These are phyloP conservation scores for Sminthurides aquaticus DNA, from an alignment of 2,888 invertebrate genomes.

Conservation along the genomic window DNA sequence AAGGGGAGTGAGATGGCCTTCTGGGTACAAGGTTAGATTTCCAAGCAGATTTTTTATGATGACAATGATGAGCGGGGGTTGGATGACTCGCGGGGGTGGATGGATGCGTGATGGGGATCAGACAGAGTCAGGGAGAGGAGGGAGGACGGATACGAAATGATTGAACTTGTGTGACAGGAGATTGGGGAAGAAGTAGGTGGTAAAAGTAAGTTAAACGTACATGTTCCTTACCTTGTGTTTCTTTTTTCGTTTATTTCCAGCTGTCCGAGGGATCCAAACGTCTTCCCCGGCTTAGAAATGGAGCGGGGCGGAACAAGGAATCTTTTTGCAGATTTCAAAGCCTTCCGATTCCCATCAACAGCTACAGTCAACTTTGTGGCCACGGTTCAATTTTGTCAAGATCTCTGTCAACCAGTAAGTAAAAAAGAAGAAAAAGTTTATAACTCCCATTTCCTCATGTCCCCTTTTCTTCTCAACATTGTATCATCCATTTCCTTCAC, in stretches of 20 bases:
- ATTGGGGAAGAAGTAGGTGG: too few species aligned
- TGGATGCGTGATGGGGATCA: neutral
- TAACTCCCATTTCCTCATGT: conserved; percentile 10
- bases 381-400: conserved; percentile 50
- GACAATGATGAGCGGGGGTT: neutral
- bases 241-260: conserved; percentile 42
- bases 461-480: neutral
- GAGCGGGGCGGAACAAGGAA: conserved; percentile 46
- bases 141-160: neutral
- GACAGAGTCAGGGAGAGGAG: neutral
- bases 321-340: conserved; percentile 49
- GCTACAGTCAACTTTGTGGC: conserved; percentile 50
- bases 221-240: too few species aligned
- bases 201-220: too few species aligned
- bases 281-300: conserved; percentile 48
- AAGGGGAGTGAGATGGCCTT: too few species aligned
- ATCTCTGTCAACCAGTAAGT: conserved; percentile 48
- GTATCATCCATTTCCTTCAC: conserved; percentile 1
- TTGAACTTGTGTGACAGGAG: too few species aligned
- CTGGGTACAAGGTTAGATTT: too few species aligned
- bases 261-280: conserved; percentile 49
- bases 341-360: conserved; percentile 50
- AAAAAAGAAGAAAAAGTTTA: conserved; percentile 20
- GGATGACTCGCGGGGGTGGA: neutral
- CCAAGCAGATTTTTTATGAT: too few species aligned